phyloP scores from a whole-genome alignment of 2,888 invertebrate species.

The Acronicta aceris region DNA sequence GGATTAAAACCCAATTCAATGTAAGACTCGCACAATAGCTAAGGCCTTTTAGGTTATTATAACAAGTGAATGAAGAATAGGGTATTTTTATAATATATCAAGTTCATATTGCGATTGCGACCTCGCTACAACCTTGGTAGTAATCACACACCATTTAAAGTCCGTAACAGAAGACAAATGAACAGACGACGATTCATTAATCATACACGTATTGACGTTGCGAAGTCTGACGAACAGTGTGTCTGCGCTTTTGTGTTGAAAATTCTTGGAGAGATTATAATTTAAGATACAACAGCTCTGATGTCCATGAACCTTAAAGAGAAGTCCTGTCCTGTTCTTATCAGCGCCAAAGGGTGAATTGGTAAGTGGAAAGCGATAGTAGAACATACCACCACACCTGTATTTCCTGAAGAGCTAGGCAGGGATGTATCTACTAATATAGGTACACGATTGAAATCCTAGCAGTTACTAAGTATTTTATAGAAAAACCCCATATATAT shows the following conservation, averaged over 20 bases:
- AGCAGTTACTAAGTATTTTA: too few species aligned
- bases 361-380: too few species aligned
- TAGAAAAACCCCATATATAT: too few species aligned
- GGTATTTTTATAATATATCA: conserved; percentile 40
- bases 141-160: conserved; percentile 80
- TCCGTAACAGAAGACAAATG: conserved; percentile 78
- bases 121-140: conserved; percentile 58
- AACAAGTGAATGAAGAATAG: conserved; percentile 39
- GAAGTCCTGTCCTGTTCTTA: too few species aligned
- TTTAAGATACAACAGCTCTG: background rate
- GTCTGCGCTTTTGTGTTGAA: conserved; percentile 21
- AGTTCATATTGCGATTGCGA: conserved; percentile 55
- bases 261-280: conserved; percentile 9
- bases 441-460: too few species aligned
- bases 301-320: too few species aligned
- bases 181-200: conserved; percentile 76
- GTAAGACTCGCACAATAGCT: conserved; percentile 35
- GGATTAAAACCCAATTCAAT: conserved; percentile 17
- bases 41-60: conserved; percentile 25
- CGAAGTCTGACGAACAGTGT: conserved; percentile 30
- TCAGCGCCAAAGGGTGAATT: too few species aligned
- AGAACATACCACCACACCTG: too few species aligned
- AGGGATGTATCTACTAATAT: too few species aligned
- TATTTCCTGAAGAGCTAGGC: too few species aligned
- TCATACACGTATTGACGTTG: conserved; percentile 60